phyloP scores from a whole-genome alignment of 2,888 invertebrate species.

The Microctonus brassicae region DNA sequence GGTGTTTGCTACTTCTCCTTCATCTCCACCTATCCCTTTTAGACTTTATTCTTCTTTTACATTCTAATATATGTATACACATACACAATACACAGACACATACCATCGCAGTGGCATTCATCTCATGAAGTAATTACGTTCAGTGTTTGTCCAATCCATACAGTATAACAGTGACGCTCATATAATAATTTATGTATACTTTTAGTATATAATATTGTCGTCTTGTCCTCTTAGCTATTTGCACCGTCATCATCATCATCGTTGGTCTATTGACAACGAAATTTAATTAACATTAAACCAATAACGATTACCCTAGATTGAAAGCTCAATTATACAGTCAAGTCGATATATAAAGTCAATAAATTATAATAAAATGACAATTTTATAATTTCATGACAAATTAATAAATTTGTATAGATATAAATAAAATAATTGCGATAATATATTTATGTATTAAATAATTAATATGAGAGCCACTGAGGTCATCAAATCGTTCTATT shows the following conservation, averaged over 20 bases:
- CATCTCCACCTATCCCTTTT: conserved; percentile 18
- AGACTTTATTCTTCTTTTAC: conserved; percentile 24
- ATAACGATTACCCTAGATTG: background rate
- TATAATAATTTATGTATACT: conserved; percentile 6
- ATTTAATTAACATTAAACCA: background rate
- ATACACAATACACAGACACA: conserved; percentile 43
- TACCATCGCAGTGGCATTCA: conserved; percentile 41
- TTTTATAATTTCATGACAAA: background rate
- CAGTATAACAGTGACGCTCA: conserved; percentile 42
- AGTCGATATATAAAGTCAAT: background rate
- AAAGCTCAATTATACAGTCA: background rate
- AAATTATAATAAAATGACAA: background rate
- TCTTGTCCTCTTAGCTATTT: background rate
- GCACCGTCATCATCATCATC: background rate
- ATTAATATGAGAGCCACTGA: conserved; percentile 22
- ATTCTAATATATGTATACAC: conserved; percentile 43
- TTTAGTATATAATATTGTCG: background rate
- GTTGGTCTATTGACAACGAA: background rate
- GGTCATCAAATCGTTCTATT: conserved; percentile 11
- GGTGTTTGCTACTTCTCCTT: conserved; percentile 9
- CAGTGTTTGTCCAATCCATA: conserved; percentile 42
- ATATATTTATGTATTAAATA: too few relatives aligned
- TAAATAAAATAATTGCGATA: too few relatives aligned
- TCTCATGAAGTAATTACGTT: conserved; percentile 46
- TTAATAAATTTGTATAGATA: too few relatives aligned